Evolutionary conservation across 2,888 invertebrate genomes (phyloP).

Genomic region (Tetragonula carbonaria): DNA sequence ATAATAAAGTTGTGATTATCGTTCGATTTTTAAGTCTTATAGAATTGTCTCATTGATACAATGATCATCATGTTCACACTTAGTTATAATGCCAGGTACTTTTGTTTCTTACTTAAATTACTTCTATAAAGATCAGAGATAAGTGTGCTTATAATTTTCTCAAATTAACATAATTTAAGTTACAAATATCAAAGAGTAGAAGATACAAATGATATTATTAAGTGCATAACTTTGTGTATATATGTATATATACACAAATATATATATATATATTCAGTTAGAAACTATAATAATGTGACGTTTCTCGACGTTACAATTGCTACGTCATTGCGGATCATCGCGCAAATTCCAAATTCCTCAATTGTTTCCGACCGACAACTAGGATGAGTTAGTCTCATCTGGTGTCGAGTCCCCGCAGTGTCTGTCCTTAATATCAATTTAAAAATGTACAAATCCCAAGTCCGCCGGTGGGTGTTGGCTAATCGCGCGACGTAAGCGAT

Average conservation of each 20-base stretch:
- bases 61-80: slow-evolving; percentile 43
- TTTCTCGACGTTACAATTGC: no score
- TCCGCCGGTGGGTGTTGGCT: no score
- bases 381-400: no score
- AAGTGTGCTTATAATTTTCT: slow-evolving; percentile 34
- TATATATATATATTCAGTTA: slow-evolving; percentile 4
- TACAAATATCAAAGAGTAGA: slow-evolving; percentile 32
- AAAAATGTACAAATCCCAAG: no score
- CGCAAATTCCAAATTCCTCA: no score
- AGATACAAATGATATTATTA: slow-evolving; percentile 34
- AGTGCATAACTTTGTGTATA: slow-evolving; percentile 6
- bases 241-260: background rate
- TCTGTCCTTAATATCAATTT: no score
- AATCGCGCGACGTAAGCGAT: no score
- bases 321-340: no score
- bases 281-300: slow-evolving; percentile 13
- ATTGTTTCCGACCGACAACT: no score
- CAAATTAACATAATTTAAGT: slow-evolving; percentile 17
- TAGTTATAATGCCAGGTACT: slow-evolving; percentile 59
- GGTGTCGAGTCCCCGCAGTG: no score
- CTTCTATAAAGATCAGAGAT: slow-evolving; percentile 32
- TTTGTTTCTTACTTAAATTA: slow-evolving; percentile 54
- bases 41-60: slow-evolving; percentile 29
- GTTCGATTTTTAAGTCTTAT: slow-evolving; percentile 33
- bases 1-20: slow-evolving; percentile 8